Base-by-base conservation (phyloP, 35 echinoderm and acorn worm species). In the Amphiura filiformis region DNA sequence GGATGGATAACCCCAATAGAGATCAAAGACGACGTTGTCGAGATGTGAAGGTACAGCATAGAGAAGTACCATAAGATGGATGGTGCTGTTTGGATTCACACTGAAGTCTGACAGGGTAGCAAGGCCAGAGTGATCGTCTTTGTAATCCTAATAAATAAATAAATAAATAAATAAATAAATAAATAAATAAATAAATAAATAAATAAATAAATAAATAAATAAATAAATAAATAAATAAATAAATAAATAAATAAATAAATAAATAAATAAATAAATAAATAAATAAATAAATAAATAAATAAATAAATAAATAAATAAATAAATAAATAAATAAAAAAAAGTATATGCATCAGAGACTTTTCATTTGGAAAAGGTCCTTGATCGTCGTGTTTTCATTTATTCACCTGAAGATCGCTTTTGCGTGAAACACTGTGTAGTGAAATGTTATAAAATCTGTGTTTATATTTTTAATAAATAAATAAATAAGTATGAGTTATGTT, bases 1-100 rank as follows among this genome's bases (percentile, higher is more conserved):
- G 1, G 14, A 0, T 30, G 85, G 85, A 77, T 78, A 87, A 32
- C 85, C 85, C 70, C 65, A 87, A 39, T 77, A 79, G 31, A 87
- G 65, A 39, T 87, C 85, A 35, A 78, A 87, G 70, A 87, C 85
- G 7, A 87, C 85, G 13, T 87, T 87, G 23, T 77, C 41, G 23
- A 87, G 70, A 23, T 32, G 36, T 39, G 65, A 32, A 7, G 85
- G 85, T 44, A 41, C 39, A 0, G 85, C 34, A 39, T 87, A 87
- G 38, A 87, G 76, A 47, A 87, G 85, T 14, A 65, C 0, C 70
- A 65, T 35, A 30, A 87, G 57, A 32, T 87, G 85, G 64, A 87
- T 87, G 28, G 85, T 87, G 1, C 32, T 20, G 15, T 56, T 56
- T 22, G 85, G 35, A 22, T 34, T 26, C 20, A 87, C 75, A 17